Evolutionary conservation across 1,140 invertebrate genomes (phyloP), one percentile per base, ranked within the genome.

Genomic region (Trachelipus rathkii): DNA sequence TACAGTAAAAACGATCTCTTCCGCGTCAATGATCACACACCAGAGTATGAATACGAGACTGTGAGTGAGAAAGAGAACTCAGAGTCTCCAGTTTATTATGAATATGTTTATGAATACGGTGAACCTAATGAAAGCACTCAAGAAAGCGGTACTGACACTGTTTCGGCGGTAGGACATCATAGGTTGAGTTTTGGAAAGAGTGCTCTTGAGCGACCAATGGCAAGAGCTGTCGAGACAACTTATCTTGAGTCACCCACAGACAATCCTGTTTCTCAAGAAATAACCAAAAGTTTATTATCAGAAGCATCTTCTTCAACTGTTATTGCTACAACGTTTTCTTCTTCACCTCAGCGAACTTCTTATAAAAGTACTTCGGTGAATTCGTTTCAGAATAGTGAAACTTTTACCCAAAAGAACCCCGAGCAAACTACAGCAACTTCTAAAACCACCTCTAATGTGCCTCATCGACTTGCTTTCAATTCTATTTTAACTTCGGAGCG

Each of bases 1-100:
- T 92, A 92, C 85, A 92, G 91, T 83, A 92, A 93, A 85, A 92
- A 82, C 73, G 80, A 81, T 46, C 68, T 81, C 45, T 77, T 78
- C 33, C 77, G 80, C 43, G 75, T 75, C 15, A 76, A 70, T 13
- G 77, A 77, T 13, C 71, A 50, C 10, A 70, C 67, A 10, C 53
- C 73, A 11, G 68, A 79, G 13, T 11, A 67, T n/a, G 77, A 79
- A n/a, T 77, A 79, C 24, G 75, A 33, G 6, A 33, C 2, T 33
- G 33, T 33, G 1, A 33, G 33, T 33, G 33, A 33, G 33, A 33
- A 33, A 33, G 33, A 76, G 53, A 53, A 78, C 21, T 33, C 75
- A 10, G 23, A 68, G 15, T 70, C 67, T 60, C 66, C 71, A 11
- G 71, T 45, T n/a, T 74, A 74, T 67, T 77, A 76, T 43, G 79